Conservation (phyloP, 2,888 invertebrate genomes). For the Tridacna gigas region DNA sequence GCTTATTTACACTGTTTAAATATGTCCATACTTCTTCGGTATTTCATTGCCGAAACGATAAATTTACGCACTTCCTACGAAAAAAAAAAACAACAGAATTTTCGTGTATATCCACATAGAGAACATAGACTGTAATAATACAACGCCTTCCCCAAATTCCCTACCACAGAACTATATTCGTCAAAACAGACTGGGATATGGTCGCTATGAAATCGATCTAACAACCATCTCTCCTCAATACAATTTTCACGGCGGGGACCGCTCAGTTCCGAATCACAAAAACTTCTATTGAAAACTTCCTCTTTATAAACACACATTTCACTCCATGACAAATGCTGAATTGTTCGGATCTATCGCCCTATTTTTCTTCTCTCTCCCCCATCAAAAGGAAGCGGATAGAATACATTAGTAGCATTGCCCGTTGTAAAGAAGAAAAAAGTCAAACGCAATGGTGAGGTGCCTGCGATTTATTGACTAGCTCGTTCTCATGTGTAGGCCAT, state of each 20-base stretch:
- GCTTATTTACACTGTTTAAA: too few relatives aligned
- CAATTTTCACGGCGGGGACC: slow-evolving; percentile 11
- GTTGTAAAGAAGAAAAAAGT: not conserved
- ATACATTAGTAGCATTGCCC: slow-evolving; percentile 15
- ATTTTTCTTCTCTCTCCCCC: not conserved
- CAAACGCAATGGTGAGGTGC: slow-evolving; percentile 4
- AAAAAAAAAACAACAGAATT: too few relatives aligned
- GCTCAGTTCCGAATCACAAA: slow-evolving; percentile 1
- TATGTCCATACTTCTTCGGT: too few relatives aligned
- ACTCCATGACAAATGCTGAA: slow-evolving; percentile 3
- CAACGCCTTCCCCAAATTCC: not conserved
- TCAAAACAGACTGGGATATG: not conserved
- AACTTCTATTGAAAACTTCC: slow-evolving; percentile 1
- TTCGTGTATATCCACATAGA: too few relatives aligned
- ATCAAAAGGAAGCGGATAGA: slow-evolving; percentile 9
- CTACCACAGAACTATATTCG: not conserved
- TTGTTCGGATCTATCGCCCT: slow-evolving; percentile 2
- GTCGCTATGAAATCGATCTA: slow-evolving; percentile 25
- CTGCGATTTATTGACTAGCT: slow-evolving; percentile 39
- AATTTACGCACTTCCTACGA: too few relatives aligned
- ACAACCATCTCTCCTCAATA: not conserved
- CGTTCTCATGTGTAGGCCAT: slow-evolving; percentile 18
- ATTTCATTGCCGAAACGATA: too few relatives aligned
- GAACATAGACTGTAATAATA: not conserved
- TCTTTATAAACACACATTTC: not conserved